phyloP scores from a whole-genome alignment of 2,113 vertebrate genomes.

The Microtus ochrogaster region DNA sequence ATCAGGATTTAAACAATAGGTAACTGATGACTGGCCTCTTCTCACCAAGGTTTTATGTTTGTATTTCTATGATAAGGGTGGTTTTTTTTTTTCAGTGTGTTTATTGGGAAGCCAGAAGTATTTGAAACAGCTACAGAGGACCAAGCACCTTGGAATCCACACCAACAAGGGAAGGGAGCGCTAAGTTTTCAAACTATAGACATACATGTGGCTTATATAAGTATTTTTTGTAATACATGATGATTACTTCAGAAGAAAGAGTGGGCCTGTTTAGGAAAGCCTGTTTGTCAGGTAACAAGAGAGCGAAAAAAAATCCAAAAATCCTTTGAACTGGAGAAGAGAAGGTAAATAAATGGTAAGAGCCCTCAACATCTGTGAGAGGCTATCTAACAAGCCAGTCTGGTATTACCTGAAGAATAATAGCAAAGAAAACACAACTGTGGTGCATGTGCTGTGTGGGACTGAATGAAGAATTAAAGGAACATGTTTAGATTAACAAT shows the following conservation, averaged over 20 bases:
- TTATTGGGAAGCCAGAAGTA: neutral
- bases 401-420: neutral
- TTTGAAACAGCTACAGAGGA: conserved; percentile 11
- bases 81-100: neutral
- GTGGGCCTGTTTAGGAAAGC: neutral
- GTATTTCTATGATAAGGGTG: neutral
- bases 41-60: conserved; percentile 20
- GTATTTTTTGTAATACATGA: neutral
- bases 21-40: neutral
- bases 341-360: neutral
- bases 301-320: neutral
- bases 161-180: neutral
- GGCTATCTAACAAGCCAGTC: neutral
- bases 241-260: neutral
- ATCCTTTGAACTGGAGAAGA: neutral
- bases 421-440: neutral
- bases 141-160: neutral
- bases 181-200: neutral
- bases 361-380: neutral
- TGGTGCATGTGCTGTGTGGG: neutral
- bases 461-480: neutral
- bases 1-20: conserved; percentile 9
- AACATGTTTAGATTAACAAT: neutral
- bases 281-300: neutral
- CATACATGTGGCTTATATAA: too few species aligned